phyloP scores from a whole-genome alignment of 35 echinoderm and acorn worm genomes.

The Anneissia japonica region DNA sequence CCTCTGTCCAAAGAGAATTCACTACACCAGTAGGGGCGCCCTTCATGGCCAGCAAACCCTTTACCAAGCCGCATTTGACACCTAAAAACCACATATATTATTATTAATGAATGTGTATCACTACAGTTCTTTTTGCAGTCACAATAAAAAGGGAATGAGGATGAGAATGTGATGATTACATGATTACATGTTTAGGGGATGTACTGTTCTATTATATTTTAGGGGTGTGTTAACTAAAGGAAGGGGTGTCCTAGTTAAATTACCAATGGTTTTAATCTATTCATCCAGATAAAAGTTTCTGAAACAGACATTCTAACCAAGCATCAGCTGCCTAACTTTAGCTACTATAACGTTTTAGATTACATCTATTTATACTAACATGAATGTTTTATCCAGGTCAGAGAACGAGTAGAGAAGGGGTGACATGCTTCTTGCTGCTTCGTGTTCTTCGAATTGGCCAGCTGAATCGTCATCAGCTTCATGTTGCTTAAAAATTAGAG shows the following conservation, averaged over 20 bases:
- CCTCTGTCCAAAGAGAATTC: conserved; percentile 87
- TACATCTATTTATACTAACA: conserved; percentile 26
- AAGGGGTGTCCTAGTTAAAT: no score
- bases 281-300: background rate
- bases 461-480: conserved; percentile 53
- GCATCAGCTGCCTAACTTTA: background rate
- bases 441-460: conserved; percentile 82
- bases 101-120: no score
- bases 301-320: background rate
- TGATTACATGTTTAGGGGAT: no score
- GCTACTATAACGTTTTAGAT: background rate
- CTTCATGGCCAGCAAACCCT: conserved; percentile 50
- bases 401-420: conserved; percentile 84
- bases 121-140: no score
- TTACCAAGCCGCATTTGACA: conserved; percentile 81
- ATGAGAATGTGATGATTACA: no score
- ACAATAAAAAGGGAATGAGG: no score
- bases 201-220: no score
- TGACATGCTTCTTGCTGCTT: conserved; percentile 75
- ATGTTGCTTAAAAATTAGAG: conserved; percentile 83
- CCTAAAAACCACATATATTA: no score
- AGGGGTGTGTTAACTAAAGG: no score
- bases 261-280: background rate
- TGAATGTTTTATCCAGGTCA: conserved; percentile 33
- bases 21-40: conserved; percentile 56